Evolutionary conservation across 2,113 vertebrate genomes (phyloP).

Genomic region (Vireo altiloquus): DNA sequence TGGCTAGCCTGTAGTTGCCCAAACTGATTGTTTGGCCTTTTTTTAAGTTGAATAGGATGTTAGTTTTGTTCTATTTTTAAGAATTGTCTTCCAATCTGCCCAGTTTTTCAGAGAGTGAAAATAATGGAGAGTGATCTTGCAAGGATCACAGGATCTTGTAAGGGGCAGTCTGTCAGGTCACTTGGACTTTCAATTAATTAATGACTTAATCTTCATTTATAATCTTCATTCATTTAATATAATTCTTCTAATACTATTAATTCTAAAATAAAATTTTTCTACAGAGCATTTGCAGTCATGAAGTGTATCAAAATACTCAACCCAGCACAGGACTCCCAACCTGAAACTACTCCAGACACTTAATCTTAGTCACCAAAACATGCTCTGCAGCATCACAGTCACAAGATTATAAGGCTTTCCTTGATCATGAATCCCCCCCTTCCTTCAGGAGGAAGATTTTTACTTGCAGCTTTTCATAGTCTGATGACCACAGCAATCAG

Average conservation of each 20-base stretch:
- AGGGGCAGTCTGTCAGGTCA: not conserved
- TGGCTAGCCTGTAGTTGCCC: not conserved
- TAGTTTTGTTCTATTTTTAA: not conserved
- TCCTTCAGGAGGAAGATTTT: not conserved
- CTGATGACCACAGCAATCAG: not conserved
- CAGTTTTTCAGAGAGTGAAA: not conserved
- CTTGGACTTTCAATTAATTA: not conserved
- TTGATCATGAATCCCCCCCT: not conserved
- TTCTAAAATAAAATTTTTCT: not conserved
- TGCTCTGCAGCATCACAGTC: not conserved
- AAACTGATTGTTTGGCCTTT: not conserved
- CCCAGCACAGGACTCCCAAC: not conserved
- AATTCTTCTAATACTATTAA: not conserved
- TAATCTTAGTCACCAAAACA: not conserved
- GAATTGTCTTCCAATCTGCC: not conserved
- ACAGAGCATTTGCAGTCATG: not conserved
- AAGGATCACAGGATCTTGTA: not conserved
- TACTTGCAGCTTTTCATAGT: not conserved
- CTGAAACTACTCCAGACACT: not conserved
- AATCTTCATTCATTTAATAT: too few species aligned
- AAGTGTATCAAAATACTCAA: not conserved
- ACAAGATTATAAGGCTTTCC: not conserved
- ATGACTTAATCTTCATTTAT: not conserved
- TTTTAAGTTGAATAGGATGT: not conserved
- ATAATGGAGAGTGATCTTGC: not conserved